Evolutionary conservation across 1,140 invertebrate species (phyloP).

Genomic region (Hesperophylax magnus): DNA sequence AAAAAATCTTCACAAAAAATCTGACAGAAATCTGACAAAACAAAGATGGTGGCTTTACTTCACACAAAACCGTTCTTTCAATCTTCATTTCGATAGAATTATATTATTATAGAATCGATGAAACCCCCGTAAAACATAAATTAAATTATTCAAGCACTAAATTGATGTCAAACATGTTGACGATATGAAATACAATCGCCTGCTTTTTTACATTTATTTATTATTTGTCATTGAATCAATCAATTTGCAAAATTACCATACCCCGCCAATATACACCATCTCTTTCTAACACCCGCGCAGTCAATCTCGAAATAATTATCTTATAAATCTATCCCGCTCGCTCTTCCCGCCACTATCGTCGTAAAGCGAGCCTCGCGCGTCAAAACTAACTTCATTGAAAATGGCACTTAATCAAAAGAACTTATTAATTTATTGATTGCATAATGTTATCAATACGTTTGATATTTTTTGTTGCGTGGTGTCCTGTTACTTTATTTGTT

Average conservation of each 20-base stretch:
- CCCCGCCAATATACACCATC: constrained; percentile 21
- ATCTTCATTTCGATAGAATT: no score
- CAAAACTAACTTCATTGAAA: not conserved
- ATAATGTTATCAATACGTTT: not conserved
- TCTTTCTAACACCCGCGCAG: not conserved
- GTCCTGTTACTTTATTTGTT: not conserved
- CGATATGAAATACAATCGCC: constrained; percentile 3
- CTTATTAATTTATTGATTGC: not conserved
- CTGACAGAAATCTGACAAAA: no score
- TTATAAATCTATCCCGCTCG: not conserved
- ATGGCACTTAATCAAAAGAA: constrained; percentile 5
- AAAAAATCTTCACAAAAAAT: no score
- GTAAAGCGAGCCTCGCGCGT: constrained; percentile 1
- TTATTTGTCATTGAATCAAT: constrained; percentile 33
- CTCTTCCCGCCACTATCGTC: constrained; percentile 33
- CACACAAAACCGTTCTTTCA: no score
- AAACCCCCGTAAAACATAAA: no score
- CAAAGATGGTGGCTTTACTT: no score
- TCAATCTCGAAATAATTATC: not conserved
- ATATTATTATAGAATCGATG: no score
- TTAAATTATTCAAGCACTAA: not conserved
- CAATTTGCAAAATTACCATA: constrained; percentile 12
- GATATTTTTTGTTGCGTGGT: not conserved
- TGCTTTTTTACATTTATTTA: not conserved
- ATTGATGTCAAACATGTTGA: constrained; percentile 17